Evolutionary conservation across 2,888 invertebrate genomes (phyloP).

Genomic region (Lottia scabra): DNA sequence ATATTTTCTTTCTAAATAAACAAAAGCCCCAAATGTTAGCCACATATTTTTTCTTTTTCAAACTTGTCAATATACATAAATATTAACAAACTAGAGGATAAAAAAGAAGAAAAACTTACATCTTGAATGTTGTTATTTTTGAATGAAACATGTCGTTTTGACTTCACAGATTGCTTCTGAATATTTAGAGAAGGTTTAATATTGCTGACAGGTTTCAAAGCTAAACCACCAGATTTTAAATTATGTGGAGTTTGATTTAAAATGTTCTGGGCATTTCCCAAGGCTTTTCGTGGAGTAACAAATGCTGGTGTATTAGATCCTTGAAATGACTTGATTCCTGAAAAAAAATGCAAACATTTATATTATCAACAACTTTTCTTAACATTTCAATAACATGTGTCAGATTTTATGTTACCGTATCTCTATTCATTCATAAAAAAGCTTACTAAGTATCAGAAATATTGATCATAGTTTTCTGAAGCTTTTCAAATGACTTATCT

Average conservation of each 20-base stretch:
- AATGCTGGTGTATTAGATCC: not conserved
- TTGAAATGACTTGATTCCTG: not conserved
- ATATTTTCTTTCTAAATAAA: not conserved
- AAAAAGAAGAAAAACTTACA: not conserved
- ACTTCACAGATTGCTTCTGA: not conserved
- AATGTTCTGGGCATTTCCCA: not conserved
- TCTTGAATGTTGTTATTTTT: not conserved
- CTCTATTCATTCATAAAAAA: no score
- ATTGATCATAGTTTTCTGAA: no score
- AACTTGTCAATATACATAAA: no score
- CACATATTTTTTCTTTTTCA: no score
- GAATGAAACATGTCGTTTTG: not conserved
- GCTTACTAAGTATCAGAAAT: no score
- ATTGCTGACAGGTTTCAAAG: not conserved
- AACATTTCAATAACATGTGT: no score
- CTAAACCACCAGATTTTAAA: not conserved
- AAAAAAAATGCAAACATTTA: not conserved
- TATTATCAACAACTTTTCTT: no score
- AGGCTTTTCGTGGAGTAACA: not conserved
- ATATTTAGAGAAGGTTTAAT: not conserved
- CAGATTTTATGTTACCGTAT: no score
- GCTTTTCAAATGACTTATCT: no score
- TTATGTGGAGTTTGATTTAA: not conserved
- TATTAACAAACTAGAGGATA: no score
- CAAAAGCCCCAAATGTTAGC: no score